Percentiles rank a stretch among this genome's conserved stretches.
These are phyloP conservation scores for Lasioglossum pauxillum DNA, from an alignment of 2,888 invertebrate species.

Conservation along the genomic window DNA sequence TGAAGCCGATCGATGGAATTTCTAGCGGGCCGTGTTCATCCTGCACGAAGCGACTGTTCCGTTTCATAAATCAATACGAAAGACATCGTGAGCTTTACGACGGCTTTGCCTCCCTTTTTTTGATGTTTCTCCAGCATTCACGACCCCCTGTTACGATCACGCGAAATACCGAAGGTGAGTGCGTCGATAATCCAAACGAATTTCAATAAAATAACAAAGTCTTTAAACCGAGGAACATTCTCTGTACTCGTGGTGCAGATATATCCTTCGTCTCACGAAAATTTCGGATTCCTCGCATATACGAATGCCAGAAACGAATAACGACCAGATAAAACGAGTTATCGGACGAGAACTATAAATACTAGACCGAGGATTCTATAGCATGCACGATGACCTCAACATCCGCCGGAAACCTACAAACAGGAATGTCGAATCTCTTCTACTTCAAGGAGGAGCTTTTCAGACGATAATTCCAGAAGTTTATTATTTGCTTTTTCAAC, in stretches of 20 bases:
- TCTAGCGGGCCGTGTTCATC: slow-evolving; percentile 9
- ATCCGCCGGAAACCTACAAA: neutral
- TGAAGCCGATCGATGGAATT: slow-evolving; percentile 42
- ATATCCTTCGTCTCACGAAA: neutral
- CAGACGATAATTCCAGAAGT: neutral
- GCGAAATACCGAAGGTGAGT: slow-evolving; percentile 38
- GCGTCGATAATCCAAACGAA: slow-evolving; percentile 12
- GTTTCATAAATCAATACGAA: slow-evolving; percentile 36
- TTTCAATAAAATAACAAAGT: slow-evolving; percentile 30
- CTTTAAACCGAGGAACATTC: slow-evolving; percentile 5
- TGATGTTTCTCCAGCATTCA: slow-evolving; percentile 15
- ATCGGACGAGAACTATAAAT: neutral
- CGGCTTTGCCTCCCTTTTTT: slow-evolving; percentile 37
- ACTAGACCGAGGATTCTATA: neutral
- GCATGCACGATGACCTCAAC: neutral
- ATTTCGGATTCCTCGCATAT: neutral
- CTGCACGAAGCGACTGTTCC: neutral
- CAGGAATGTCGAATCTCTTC: neutral
- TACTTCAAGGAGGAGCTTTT: neutral
- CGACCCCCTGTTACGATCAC: slow-evolving; percentile 10
- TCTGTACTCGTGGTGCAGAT: neutral
- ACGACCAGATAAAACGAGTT: neutral
- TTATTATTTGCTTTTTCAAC: neutral
- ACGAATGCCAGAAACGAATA: neutral
- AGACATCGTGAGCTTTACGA: slow-evolving; percentile 10